These are phyloP conservation scores for Drosophila neonasuta DNA, from an alignment of 2,888 invertebrate species.

Conservation along the genomic window DNA sequence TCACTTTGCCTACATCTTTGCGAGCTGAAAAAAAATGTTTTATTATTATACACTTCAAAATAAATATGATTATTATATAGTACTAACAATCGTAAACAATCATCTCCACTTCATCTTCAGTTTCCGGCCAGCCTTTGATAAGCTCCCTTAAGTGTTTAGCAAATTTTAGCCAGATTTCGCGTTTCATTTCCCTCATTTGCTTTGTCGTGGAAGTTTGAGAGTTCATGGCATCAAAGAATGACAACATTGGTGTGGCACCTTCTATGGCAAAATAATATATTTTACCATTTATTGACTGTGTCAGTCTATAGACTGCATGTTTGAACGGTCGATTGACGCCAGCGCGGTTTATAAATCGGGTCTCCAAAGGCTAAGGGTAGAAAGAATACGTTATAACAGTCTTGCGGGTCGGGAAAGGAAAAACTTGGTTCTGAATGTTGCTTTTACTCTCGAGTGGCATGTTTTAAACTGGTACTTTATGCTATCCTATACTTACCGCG, in stretches of 20 bases:
- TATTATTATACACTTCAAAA: constrained; percentile 5
- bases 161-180: constrained; percentile 79
- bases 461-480: no score
- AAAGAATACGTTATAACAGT: background rate
- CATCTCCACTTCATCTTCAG: constrained; percentile 68
- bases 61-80: background rate
- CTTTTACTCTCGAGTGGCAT: no score
- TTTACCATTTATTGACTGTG: constrained; percentile 54
- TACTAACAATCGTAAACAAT: constrained; percentile 74
- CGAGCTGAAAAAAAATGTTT: background rate
- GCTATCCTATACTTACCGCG: constrained; percentile 43
- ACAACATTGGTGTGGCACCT: constrained; percentile 80
- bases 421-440: no score
- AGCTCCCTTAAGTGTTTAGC: constrained; percentile 68
- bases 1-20: background rate
- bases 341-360: constrained; percentile 68
- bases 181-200: constrained; percentile 75
- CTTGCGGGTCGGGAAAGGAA: no score
- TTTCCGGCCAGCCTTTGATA: constrained; percentile 70
- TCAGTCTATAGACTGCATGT: constrained; percentile 77
- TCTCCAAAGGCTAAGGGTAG: constrained; percentile 63
- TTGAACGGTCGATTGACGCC: constrained; percentile 76
- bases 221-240: constrained; percentile 74
- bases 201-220: constrained; percentile 64
- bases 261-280: constrained; percentile 77